Base-by-base conservation (phyloP, 1,140 invertebrate species). In the Drosophila novamexicana region DNA sequence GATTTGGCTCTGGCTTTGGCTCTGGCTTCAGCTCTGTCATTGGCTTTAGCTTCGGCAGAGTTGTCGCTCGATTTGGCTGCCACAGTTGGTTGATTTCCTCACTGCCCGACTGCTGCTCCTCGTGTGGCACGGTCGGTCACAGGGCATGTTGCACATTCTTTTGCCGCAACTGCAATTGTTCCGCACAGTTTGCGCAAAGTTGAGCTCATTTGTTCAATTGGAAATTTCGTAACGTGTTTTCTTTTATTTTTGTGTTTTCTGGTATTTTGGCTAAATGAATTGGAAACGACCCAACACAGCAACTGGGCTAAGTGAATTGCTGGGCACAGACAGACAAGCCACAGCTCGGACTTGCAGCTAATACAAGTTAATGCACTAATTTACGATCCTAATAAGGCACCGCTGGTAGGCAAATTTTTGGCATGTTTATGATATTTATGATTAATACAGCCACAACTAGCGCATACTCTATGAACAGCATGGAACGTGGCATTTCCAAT, bases 41-140 rank as follows among this genome's bases (percentile, higher is more conserved):
- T 57, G 44, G 29, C 63, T 62, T 57, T 61, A 56, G 40, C 63
- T 62, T 75, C 69, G 40, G 36, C 65, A 69, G 64, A 82, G 79
- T 82, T 82, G 79, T 86, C 79, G 84, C 83, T 86, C 72, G 68
- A 88, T 86, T 86, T 86, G 83, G 75, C 71, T 62, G 75, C 65
- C 56, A 53, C 68, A 52, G 42, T 66, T 58, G 40, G 49, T 44
- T 58, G 64, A 47, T 65, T 58, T 59, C 32, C 53, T 32, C 16
- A 57, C 34, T 16, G 34, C 1, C n/a, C 9, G 18, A 12, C 14
- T 10, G 12, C 61, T 39, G 7, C 10, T 40, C 2, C 39, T 40
- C 39, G 9, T 40, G 9, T 8, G 8, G 8, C 7, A 40, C 8
- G 68, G 57, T 18, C 61, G 75, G 69, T 67, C 58, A 59, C 34